Percentiles rank a stretch among this genome's conserved stretches.
Conservation (phyloP, 2,888 invertebrate species). For the Nymphalis urticae region DNA sequence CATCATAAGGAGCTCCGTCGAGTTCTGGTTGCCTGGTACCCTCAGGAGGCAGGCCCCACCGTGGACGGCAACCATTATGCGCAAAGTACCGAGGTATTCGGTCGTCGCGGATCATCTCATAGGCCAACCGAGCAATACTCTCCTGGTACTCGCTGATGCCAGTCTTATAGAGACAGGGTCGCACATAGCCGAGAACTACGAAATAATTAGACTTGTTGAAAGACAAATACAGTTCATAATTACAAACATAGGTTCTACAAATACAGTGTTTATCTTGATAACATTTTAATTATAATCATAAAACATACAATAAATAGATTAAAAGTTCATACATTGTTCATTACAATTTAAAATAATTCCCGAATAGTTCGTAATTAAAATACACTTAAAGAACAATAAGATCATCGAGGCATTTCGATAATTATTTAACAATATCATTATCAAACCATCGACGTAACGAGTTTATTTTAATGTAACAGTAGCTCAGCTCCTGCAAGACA, state of each 20-base stretch:
- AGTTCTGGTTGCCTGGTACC: constrained; percentile 65
- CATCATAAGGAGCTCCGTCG: constrained; percentile 64
- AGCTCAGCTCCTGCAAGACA: constrained; percentile 12
- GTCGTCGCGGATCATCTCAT: constrained; percentile 67
- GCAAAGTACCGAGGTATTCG: constrained; percentile 62
- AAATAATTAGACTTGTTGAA: neutral
- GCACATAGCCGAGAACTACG: constrained; percentile 66
- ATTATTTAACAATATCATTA: no score
- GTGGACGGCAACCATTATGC: constrained; percentile 64
- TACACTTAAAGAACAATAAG: no score
- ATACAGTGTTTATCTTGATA: no score
- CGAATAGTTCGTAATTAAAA: no score
- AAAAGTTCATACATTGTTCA: no score
- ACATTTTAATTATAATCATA: no score
- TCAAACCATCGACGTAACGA: no score
- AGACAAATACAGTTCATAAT: neutral
- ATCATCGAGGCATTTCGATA: no score
- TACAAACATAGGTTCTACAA: neutral
- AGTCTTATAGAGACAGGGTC: constrained; percentile 61
- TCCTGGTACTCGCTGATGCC: constrained; percentile 68
- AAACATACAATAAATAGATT: no score
- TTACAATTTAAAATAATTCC: no score
- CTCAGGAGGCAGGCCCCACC: constrained; percentile 70
- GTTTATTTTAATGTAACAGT: neutral
- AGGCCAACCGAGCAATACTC: constrained; percentile 66